Evolutionary conservation across 2,113 vertebrate species (phyloP).

Genomic region (Mastomys coucha): DNA sequence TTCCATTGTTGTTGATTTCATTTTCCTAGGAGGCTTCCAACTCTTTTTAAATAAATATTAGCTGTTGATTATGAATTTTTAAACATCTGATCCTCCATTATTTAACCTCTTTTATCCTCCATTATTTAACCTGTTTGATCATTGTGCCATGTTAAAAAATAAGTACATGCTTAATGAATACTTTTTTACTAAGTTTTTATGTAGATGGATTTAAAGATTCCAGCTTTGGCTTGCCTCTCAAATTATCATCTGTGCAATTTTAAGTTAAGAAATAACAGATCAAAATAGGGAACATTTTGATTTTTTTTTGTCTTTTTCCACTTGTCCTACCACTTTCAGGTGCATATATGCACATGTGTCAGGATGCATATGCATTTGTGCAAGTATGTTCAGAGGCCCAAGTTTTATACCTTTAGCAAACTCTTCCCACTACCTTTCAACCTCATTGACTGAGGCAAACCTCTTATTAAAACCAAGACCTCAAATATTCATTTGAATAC

Average conservation of each 20-base stretch:
- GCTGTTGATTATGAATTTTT: background rate
- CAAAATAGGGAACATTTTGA: background rate
- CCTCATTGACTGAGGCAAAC: too few species aligned
- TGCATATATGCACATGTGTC: background rate
- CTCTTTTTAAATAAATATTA: background rate
- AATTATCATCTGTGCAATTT: background rate
- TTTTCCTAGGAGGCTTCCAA: slow-evolving; percentile 37
- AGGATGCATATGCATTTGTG: background rate
- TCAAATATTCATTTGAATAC: background rate
- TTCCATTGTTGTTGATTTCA: background rate
- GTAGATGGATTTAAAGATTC: background rate
- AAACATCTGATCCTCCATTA: background rate
- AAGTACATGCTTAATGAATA: background rate
- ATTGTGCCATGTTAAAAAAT: slow-evolving; percentile 17
- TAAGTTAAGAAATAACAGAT: background rate
- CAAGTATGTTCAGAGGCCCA: background rate
- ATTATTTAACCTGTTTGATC: slow-evolving; percentile 2
- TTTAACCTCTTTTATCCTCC: background rate
- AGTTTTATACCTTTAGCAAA: background rate
- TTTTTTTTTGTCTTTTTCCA: background rate
- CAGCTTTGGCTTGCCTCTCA: background rate
- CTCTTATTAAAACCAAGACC: too few species aligned
- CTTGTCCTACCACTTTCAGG: background rate
- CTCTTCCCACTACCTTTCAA: background rate
- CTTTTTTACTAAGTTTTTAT: background rate